Percentiles rank a stretch among this genome's conserved stretches.
phyloP scores from a whole-genome alignment of 2,888 invertebrate genomes.

The Sphaerophoria taeniata region DNA sequence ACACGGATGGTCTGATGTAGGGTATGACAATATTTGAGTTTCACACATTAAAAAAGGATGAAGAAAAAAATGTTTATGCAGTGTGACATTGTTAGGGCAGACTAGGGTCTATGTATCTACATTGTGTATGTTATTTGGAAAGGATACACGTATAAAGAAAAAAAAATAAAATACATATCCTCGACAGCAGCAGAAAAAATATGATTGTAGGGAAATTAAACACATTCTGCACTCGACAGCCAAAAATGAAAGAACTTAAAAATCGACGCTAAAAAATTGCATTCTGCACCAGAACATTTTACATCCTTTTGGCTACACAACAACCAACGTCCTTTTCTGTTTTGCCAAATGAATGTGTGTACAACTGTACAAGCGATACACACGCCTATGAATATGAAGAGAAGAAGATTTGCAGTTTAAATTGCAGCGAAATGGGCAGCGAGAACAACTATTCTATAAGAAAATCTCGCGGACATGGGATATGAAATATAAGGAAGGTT shows the following conservation, averaged over 20 bases:
- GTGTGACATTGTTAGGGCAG: slow-evolving; percentile 43
- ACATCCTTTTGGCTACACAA: slow-evolving; percentile 73
- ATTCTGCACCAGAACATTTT: slow-evolving; percentile 71
- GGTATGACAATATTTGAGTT: slow-evolving; percentile 49
- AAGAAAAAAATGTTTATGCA: slow-evolving; percentile 58
- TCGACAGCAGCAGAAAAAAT: slow-evolving; percentile 8
- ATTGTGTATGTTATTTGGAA: slow-evolving; percentile 44
- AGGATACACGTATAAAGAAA: slow-evolving; percentile 33
- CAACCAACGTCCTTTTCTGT: slow-evolving; percentile 67
- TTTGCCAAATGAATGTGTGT: slow-evolving; percentile 35
- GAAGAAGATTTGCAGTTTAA: slow-evolving; percentile 72
- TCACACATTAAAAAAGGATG: slow-evolving; percentile 41
- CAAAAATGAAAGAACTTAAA: slow-evolving; percentile 42
- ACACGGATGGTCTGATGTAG: slow-evolving; percentile 12
- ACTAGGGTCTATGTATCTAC: neutral
- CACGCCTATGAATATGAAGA: slow-evolving; percentile 69
- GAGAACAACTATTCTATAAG: neutral
- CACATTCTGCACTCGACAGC: slow-evolving; percentile 69
- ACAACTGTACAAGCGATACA: neutral
- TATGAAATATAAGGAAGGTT: slow-evolving; percentile 45
- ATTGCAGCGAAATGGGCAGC: slow-evolving; percentile 54
- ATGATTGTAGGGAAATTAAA: slow-evolving; percentile 58
- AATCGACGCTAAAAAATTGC: slow-evolving; percentile 33
- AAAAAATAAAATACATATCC: slow-evolving; percentile 19
- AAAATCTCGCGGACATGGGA: slow-evolving; percentile 39